Base-by-base conservation (phyloP, 2,888 invertebrate genomes). In the Tricholauxania praeusta region DNA sequence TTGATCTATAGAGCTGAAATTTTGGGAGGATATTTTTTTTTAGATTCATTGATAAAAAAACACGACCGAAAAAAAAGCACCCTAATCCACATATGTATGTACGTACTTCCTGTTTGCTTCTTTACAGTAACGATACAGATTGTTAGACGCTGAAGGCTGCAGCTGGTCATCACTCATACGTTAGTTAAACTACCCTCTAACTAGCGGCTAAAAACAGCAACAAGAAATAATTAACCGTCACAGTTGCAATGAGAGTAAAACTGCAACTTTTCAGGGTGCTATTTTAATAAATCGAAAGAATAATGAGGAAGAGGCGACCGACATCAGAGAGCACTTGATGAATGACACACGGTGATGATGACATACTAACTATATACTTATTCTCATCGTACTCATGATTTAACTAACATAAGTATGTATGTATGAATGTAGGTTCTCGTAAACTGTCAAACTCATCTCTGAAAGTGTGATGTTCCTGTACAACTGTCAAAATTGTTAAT, bases 91-190 rank as follows among this genome's bases (percentile, higher is more conserved):
- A 28, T 28, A 28, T 28, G 22, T 22, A 22, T 22, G 4, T 28
- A 28, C 19, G 2, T 57, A 28, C 39, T 62, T 62, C 60, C 60
- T 32, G 60, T 15, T 62, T 32, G 17, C 60, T 47, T 62, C 32
- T 28, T 28, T 4, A 28, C 39, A 32, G 22, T 32, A 10, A n/a
- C 17, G 32, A 10, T 62, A 32, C 17, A 17, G 60, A 28, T 53
- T 55, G 19, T 53, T 10, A 17, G 53, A 22, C 53, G 19, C 53
- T 53, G 19, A 49, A 51, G 22, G 28, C 52, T 64, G 64, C 64
- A 49, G 12, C 59, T 60, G 14, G 32, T 48, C 64, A 64, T n/a
- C 10, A 39, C n/a, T 12, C 47, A 39, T 14, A 39, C 10, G 7
- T 2, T 10, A 10, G 6, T 47, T 4, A 62, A 62, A 62, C 47